phyloP scores from a whole-genome alignment of 2,113 vertebrate genomes.

The Apeltes quadracus region DNA sequence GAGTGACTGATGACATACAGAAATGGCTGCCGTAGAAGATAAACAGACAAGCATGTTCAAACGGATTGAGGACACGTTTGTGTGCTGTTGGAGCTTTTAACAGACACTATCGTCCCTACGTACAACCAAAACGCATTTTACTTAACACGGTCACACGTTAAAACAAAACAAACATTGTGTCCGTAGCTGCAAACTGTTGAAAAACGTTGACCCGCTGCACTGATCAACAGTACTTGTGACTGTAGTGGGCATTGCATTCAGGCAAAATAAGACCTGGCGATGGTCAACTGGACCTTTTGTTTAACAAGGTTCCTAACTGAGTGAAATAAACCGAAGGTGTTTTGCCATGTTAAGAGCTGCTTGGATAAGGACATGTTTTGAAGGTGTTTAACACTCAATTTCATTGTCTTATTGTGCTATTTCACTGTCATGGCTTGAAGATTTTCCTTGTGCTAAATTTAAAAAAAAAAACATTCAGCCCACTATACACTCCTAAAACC shows the following conservation, averaged over 20 bases:
- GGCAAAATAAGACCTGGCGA: too few species aligned
- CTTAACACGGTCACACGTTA: too few species aligned
- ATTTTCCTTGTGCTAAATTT: background rate
- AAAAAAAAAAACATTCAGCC: background rate
- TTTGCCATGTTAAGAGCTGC: too few species aligned
- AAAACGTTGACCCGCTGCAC: too few species aligned
- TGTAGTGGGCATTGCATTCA: too few species aligned
- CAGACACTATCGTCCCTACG: background rate
- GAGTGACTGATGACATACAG: background rate
- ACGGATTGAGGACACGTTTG: background rate
- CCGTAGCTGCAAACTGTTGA: too few species aligned
- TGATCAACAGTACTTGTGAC: too few species aligned
- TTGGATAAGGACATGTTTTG: too few species aligned
- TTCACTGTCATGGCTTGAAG: background rate
- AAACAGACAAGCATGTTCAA: background rate
- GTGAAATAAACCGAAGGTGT: too few species aligned
- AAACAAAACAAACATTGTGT: too few species aligned
- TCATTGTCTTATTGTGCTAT: background rate
- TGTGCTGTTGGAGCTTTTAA: background rate
- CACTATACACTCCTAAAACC: background rate
- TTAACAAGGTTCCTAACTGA: too few species aligned
- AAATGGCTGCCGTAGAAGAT: background rate
- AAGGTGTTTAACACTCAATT: background rate
- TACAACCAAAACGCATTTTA: background rate
- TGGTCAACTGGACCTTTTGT: too few species aligned